phyloP scores from a whole-genome alignment of 2,888 invertebrate species.

The Caenorhabditis zanzibari region DNA sequence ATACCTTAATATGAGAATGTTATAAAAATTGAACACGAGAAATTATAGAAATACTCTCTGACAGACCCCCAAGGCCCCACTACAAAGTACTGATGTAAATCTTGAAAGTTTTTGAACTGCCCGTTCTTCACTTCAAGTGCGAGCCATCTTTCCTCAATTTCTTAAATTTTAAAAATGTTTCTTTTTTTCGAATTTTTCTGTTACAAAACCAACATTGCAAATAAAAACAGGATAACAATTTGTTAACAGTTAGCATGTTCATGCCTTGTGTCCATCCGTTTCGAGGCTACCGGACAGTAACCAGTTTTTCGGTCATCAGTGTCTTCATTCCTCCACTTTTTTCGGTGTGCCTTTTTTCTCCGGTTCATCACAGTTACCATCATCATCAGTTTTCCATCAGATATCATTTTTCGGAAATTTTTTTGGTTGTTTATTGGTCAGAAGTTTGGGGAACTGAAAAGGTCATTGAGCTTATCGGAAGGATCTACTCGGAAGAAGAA shows the following conservation, averaged over 20 bases:
- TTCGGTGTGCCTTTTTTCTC: background rate
- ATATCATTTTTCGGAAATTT: background rate
- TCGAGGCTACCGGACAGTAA: background rate
- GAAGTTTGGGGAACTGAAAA: background rate
- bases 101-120: background rate
- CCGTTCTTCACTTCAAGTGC: no score
- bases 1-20: no score
- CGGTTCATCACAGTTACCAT: background rate
- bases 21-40: no score
- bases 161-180: background rate
- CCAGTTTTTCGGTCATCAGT: conserved; percentile 15
- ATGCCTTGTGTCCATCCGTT: conserved; percentile 25
- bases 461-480: no score
- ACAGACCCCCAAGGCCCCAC: background rate
- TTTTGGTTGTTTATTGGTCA: background rate
- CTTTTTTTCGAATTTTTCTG: background rate
- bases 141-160: no score
- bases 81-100: background rate
- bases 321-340: background rate
- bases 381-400: conserved; percentile 6
- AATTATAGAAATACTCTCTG: background rate
- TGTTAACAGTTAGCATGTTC: background rate
- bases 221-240: background rate
- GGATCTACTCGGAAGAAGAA: no score
- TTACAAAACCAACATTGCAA: background rate